phyloP scores from a whole-genome alignment of 2,797 vertebrate genomes.

The Holocentrus rufus region DNA sequence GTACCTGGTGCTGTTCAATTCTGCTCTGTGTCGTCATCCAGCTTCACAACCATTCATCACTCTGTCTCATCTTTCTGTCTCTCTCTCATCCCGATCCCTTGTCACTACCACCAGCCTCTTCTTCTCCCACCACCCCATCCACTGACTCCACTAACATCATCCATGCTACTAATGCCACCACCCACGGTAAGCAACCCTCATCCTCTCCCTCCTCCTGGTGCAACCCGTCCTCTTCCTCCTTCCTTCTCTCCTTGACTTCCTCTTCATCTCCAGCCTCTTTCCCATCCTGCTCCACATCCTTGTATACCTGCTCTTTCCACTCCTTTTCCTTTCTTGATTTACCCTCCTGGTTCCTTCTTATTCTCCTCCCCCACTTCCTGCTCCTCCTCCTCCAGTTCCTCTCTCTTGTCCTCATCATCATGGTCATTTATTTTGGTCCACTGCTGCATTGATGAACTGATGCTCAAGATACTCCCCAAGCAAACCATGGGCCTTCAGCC shows the following conservation, averaged over 20 bases:
- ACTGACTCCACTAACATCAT: slow-evolving; percentile 74
- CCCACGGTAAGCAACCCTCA: slow-evolving; percentile 66
- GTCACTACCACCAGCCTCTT: slow-evolving; percentile 57
- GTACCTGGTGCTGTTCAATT: not conserved
- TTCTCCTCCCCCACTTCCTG: not conserved
- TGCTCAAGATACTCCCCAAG: too few species aligned
- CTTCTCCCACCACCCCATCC: slow-evolving; percentile 57
- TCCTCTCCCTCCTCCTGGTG: slow-evolving; percentile 4
- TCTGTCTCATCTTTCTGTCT: slow-evolving; percentile 45
- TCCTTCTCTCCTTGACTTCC: not conserved
- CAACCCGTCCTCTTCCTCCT: not conserved
- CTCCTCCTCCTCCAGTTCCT: not conserved
- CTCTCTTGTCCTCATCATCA: not conserved
- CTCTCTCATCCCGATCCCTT: slow-evolving; percentile 26
- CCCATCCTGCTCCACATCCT: too few species aligned
- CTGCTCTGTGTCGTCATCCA: slow-evolving; percentile 5
- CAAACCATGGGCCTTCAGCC: too few species aligned
- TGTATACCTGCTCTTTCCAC: not conserved
- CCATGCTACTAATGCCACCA: slow-evolving; percentile 69
- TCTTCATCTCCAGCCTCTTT: not conserved
- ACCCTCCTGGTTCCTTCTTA: not conserved
- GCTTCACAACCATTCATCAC: slow-evolving; percentile 49
- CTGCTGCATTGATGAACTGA: not conserved
- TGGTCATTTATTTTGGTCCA: slow-evolving; percentile 2
- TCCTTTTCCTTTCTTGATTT: not conserved